phyloP scores from a whole-genome alignment of 2,113 vertebrate genomes.

The Hypomesus transpacificus region DNA sequence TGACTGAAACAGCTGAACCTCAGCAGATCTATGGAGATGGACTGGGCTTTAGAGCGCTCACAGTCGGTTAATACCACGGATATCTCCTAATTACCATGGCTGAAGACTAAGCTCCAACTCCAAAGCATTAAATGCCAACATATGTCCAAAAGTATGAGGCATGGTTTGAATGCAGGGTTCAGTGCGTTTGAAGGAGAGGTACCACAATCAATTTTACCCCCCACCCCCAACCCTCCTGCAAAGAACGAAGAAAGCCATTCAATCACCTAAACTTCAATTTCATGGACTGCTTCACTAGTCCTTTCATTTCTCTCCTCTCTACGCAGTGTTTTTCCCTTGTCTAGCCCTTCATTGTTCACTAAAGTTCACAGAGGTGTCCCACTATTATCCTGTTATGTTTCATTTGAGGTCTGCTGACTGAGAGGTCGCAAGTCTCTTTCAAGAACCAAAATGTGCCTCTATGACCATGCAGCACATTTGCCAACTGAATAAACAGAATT shows the following conservation, averaged over 20 bases:
- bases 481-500: too few relatives aligned
- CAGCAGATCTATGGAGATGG: background rate
- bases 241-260: slow-evolving; percentile 29
- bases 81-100: slow-evolving; percentile 17
- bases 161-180: slow-evolving; percentile 28
- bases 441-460: slow-evolving; percentile 27
- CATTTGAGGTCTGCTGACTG: slow-evolving; percentile 38
- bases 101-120: slow-evolving; percentile 10
- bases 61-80: slow-evolving; percentile 11
- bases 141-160: slow-evolving; percentile 27
- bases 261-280: slow-evolving; percentile 46
- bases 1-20: background rate
- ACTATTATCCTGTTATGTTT: slow-evolving; percentile 48
- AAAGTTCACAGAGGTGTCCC: slow-evolving; percentile 41
- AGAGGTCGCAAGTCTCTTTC: slow-evolving; percentile 47
- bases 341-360: slow-evolving; percentile 34
- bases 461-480: slow-evolving; percentile 3
- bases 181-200: slow-evolving; percentile 22
- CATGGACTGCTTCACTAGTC: slow-evolving; percentile 41
- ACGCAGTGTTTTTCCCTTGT: slow-evolving; percentile 22
- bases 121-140: slow-evolving; percentile 23
- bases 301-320: slow-evolving; percentile 19
- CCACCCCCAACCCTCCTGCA: slow-evolving; percentile 21
- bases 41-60: background rate
- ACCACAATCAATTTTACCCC: slow-evolving; percentile 21